Conservation (phyloP, 2,113 vertebrate genomes). For the Benitochromis conjunctus region DNA sequence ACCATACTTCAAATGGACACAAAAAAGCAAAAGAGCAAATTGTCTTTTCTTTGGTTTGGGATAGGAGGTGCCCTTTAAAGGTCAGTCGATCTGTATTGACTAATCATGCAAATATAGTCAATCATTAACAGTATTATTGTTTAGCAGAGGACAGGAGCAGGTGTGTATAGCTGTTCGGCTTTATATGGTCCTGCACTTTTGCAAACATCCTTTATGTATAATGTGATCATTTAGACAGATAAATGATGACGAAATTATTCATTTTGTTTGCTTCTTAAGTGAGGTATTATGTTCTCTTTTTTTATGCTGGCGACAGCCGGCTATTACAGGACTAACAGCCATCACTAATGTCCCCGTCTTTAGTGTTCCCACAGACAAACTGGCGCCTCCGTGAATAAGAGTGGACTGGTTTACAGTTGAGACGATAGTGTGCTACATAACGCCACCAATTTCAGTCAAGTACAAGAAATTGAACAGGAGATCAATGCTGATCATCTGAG, state of each 20-base stretch:
- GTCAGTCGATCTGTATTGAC: not conserved
- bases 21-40: not conserved
- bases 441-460: not conserved
- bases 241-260: not conserved
- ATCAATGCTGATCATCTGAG: not conserved
- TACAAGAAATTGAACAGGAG: not conserved
- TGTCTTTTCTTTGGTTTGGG: not conserved
- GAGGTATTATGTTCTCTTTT: not conserved
- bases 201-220: not conserved
- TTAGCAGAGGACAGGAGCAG: not conserved
- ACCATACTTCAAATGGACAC: not conserved
- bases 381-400: not conserved
- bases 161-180: not conserved
- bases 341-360: not conserved
- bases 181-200: not conserved
- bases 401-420: not conserved
- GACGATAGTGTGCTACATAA: not conserved
- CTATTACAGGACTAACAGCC: not conserved
- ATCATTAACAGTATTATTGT: conserved; percentile 29
- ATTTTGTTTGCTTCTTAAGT: not conserved
- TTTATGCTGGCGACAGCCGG: not conserved
- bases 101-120: not conserved
- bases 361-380: not conserved
- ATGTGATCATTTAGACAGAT: not conserved
- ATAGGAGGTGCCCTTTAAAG: not conserved